phyloP scores from a whole-genome alignment of 2,797 vertebrate species.

The Philypnodon macrostomus region DNA sequence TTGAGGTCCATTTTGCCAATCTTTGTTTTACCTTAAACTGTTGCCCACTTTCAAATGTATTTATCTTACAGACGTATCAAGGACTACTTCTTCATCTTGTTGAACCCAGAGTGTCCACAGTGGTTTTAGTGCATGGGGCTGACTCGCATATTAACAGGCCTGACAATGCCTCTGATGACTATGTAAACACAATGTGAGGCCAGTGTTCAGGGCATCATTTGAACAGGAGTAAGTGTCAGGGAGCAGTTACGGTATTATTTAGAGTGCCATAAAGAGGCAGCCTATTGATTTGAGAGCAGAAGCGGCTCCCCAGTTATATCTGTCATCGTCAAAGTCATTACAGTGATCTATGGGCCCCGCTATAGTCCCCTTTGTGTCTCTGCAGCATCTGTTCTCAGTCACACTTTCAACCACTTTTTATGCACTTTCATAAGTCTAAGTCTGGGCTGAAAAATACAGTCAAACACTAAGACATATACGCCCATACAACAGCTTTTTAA shows the following conservation, averaged over 20 bases:
- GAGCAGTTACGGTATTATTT: conserved; percentile 76
- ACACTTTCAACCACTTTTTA: conserved; percentile 31
- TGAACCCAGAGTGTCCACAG: conserved; percentile 14
- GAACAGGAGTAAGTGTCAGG: conserved; percentile 75
- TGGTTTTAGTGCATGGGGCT: conserved; percentile 25
- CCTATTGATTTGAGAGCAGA: conserved; percentile 78
- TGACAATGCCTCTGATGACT: conserved; percentile 58
- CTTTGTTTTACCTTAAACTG: no score
- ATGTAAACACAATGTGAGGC: conserved; percentile 74
- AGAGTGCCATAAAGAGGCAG: conserved; percentile 70
- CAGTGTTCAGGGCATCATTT: no score
- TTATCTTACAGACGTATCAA: neutral
- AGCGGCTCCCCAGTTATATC: conserved; percentile 72
- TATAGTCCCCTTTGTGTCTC: conserved; percentile 47
- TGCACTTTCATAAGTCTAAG: conserved; percentile 30
- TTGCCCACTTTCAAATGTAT: no score
- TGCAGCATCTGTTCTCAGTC: conserved; percentile 21
- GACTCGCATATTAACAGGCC: conserved; percentile 59
- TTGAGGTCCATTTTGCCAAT: no score
- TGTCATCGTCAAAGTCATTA: conserved; percentile 78
- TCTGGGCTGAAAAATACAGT: conserved; percentile 14
- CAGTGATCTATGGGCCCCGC: conserved; percentile 69
- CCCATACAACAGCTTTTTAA: no score
- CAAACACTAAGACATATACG: neutral
- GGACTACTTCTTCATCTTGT: neutral